Evolutionary conservation across 2,888 invertebrate genomes (phyloP).

Genomic region (Brenthis daphne): DNA sequence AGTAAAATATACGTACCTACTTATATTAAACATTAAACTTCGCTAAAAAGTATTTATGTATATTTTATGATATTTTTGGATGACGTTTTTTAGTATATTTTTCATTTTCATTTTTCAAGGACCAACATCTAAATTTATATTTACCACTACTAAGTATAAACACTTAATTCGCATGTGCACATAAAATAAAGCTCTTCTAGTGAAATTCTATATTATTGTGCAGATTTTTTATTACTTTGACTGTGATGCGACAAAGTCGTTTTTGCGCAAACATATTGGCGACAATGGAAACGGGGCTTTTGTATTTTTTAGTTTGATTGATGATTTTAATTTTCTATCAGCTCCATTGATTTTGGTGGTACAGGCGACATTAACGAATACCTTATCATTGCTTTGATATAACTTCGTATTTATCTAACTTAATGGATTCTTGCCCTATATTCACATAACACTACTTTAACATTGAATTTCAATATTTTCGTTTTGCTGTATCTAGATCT

Average conservation of each 20-base stretch:
- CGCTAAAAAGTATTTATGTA: no score
- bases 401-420: constrained; percentile 1
- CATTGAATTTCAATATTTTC: not conserved
- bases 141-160: not conserved
- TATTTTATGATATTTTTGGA: no score
- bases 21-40: no score
- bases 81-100: no score
- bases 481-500: no score
- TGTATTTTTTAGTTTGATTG: constrained; percentile 81
- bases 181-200: constrained; percentile 47
- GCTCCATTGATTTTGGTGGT: constrained; percentile 64
- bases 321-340: constrained; percentile 82
- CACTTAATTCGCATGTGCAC: no score
- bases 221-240: constrained; percentile 79
- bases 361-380: constrained; percentile 34
- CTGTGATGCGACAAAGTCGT: constrained; percentile 81
- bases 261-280: constrained; percentile 81
- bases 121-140: no score
- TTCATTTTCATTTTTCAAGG: no score
- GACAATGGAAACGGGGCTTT: constrained; percentile 79
- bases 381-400: constrained; percentile 18
- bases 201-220: constrained; percentile 45
- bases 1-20: no score
- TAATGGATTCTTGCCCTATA: not conserved
- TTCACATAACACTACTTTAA: not conserved